Conservation (phyloP, 1,140 invertebrate species). For the Cyphomyrmex costatus region DNA sequence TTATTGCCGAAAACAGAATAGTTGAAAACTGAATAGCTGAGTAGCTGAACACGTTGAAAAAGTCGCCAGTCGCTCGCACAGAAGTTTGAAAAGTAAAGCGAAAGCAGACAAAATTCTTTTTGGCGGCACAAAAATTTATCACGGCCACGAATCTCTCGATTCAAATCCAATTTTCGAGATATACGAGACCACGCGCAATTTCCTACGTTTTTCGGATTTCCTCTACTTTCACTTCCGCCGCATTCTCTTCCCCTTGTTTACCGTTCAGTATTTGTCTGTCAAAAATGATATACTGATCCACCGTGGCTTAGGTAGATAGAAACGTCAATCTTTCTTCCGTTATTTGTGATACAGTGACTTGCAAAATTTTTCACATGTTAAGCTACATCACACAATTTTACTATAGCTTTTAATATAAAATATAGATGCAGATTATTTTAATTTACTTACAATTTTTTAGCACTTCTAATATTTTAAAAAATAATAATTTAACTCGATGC, state of each 20-base stretch:
- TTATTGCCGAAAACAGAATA: conserved; percentile 6
- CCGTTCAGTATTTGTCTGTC: conserved; percentile 74
- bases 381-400: not conserved
- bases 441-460: not conserved
- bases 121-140: conserved; percentile 78
- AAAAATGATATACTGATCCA: conserved; percentile 76
- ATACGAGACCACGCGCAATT: conserved; percentile 76
- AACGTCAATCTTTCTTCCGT: conserved; percentile 21
- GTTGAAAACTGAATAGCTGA: not conserved
- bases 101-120: conserved; percentile 59
- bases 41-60: conserved; percentile 4
- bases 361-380: conserved; percentile 25
- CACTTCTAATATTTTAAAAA: not conserved
- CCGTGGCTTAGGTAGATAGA: conserved; percentile 54
- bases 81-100: conserved; percentile 38
- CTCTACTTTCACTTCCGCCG: conserved; percentile 27
- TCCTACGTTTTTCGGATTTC: conserved; percentile 29
- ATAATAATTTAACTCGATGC: not conserved
- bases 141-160: conserved; percentile 78
- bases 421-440: not conserved
- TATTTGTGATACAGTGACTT: conserved; percentile 14
- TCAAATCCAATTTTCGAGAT: conserved; percentile 82
- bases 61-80: not conserved
- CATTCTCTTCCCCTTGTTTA: conserved; percentile 69
- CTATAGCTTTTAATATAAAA: not conserved